These are phyloP conservation scores for Dolichoris vasculosae DNA, from an alignment of 1,140 invertebrate species.

Conservation along the genomic window DNA sequence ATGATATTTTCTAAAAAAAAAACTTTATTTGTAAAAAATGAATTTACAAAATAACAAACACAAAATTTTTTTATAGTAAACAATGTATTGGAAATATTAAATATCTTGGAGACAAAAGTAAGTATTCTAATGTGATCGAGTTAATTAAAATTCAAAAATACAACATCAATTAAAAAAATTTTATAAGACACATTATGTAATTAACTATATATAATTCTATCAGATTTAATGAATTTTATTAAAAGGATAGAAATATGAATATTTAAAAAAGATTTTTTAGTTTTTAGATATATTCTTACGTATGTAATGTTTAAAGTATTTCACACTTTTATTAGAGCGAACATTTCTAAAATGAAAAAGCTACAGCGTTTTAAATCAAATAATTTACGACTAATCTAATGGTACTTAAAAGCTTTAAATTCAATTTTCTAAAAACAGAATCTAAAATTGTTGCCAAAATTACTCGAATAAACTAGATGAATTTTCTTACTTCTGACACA, in stretches of 20 bases:
- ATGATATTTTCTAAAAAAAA: neutral
- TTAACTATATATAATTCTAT: no score
- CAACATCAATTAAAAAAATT: no score
- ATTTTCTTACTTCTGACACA: constrained; percentile 6
- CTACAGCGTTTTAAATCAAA: constrained; percentile 10
- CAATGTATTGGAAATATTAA: neutral
- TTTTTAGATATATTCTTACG: neutral
- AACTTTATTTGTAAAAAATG: neutral
- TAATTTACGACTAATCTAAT: constrained; percentile 12
- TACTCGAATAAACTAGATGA: neutral
- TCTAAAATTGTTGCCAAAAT: neutral
- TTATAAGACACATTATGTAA: no score
- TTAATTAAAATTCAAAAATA: no score
- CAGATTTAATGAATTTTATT: no score
- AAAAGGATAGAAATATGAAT: no score
- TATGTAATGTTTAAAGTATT: neutral
- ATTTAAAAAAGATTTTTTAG: neutral
- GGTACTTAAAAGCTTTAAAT: neutral
- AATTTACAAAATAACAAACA: neutral
- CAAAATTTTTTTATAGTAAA: neutral
- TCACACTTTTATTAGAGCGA: neutral
- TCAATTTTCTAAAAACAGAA: constrained; percentile 1
- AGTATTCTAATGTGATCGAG: no score
- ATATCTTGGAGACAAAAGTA: no score
- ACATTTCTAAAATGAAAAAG: neutral